A percentile compares a stretch with the other conserved stretches of the same genome.
Evolutionary conservation across 1,140 invertebrate genomes (phyloP).

Genomic region (Galleria mellonella): DNA sequence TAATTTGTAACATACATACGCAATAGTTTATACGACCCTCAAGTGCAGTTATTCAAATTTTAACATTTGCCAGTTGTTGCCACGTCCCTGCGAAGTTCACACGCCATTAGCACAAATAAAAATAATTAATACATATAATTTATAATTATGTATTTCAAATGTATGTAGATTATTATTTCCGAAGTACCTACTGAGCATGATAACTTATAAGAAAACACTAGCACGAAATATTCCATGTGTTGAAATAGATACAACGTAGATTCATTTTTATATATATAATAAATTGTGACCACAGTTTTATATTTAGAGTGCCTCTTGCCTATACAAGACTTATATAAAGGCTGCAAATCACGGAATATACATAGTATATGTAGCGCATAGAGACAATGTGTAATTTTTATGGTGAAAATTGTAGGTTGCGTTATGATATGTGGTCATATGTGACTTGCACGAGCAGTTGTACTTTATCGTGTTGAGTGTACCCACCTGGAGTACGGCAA

Average conservation of each 20-base stretch:
- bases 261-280: constrained; percentile 60
- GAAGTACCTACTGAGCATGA: constrained; percentile 51
- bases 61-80: constrained; percentile 67
- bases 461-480: neutral
- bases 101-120: constrained; percentile 64
- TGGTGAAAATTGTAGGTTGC: constrained; percentile 74
- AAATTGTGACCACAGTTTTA: constrained; percentile 75
- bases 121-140: constrained; percentile 17
- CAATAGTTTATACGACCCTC: constrained; percentile 57
- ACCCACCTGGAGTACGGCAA: neutral
- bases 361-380: constrained; percentile 73
- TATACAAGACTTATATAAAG: constrained; percentile 76
- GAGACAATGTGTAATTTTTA: constrained; percentile 63
- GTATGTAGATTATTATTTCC: constrained; percentile 50
- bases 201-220: constrained; percentile 48
- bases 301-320: constrained; percentile 76
- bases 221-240: constrained; percentile 56
- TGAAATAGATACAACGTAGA: constrained; percentile 59
- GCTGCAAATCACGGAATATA: constrained; percentile 75
- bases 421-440: constrained; percentile 74
- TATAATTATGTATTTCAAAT: constrained; percentile 28
- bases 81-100: constrained; percentile 54
- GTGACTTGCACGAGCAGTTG: constrained; percentile 33
- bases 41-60: constrained; percentile 76
- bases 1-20: constrained; percentile 52